Evolutionary conservation across 2,888 invertebrate species (phyloP).

Genomic region (Venustoraphidia nigricollis): DNA sequence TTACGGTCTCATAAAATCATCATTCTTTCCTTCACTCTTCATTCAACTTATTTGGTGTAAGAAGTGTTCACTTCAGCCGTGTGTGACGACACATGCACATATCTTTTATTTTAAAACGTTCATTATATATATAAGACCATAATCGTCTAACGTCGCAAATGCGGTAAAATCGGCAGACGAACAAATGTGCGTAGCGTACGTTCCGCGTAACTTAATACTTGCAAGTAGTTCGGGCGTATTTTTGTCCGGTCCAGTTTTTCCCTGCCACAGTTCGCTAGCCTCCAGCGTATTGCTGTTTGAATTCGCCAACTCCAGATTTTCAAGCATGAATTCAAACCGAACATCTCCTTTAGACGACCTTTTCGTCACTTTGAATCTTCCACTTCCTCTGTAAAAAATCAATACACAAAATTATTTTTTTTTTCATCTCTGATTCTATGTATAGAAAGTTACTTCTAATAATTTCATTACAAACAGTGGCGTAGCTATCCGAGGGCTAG

Average conservation of each 20-base stretch:
- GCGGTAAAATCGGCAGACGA: constrained; percentile 32
- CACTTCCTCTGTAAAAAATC: constrained; percentile 1
- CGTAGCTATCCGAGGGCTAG: too few relatives aligned
- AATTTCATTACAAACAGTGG: too few relatives aligned
- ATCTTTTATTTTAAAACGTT: constrained; percentile 22
- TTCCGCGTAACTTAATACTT: constrained; percentile 24
- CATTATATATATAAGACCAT: constrained; percentile 43
- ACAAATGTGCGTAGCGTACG: constrained; percentile 21
- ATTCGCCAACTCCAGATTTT: neutral
- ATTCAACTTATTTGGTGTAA: too few relatives aligned
- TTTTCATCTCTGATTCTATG: too few relatives aligned
- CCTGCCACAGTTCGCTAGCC: constrained; percentile 9
- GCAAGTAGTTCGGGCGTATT: constrained; percentile 22
- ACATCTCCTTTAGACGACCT: neutral
- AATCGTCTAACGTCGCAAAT: constrained; percentile 43
- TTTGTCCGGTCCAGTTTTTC: constrained; percentile 14
- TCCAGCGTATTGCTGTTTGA: neutral
- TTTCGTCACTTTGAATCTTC: neutral
- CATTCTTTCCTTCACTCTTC: too few relatives aligned
- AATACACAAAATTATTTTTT: too few relatives aligned
- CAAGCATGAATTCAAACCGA: neutral
- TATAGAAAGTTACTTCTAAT: too few relatives aligned
- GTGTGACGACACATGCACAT: too few relatives aligned
- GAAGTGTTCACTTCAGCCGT: too few relatives aligned
- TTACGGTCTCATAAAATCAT: too few relatives aligned